Evolutionary conservation across 1,140 invertebrate genomes (phyloP).

Genomic region (Diorhabda carinulata): DNA sequence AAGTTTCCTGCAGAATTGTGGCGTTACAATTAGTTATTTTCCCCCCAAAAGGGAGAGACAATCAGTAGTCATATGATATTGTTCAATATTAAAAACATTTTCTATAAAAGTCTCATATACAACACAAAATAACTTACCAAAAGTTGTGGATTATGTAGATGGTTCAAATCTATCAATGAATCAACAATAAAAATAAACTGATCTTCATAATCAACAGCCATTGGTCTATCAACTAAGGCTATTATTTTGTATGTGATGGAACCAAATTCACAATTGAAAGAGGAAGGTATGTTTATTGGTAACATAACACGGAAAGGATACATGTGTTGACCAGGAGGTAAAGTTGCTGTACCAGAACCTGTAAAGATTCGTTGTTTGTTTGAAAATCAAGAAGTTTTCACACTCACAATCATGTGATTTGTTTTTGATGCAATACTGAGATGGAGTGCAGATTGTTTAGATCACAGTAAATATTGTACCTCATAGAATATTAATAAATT

Average conservation of each 20-base stretch:
- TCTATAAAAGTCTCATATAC: too few relatives aligned
- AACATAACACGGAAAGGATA: constrained; percentile 31
- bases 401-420: too few relatives aligned
- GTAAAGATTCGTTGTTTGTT: neutral
- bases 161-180: constrained; percentile 31
- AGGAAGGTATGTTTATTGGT: constrained; percentile 29
- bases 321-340: constrained; percentile 31
- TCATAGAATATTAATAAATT: too few relatives aligned
- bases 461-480: too few relatives aligned
- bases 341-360: constrained; percentile 25
- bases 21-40: too few relatives aligned
- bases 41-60: too few relatives aligned
- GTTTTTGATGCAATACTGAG: too few relatives aligned
- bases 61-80: too few relatives aligned
- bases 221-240: constrained; percentile 32
- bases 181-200: constrained; percentile 26
- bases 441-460: too few relatives aligned
- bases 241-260: constrained; percentile 28
- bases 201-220: constrained; percentile 34
- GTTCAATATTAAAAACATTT: too few relatives aligned
- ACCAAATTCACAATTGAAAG: constrained; percentile 30
- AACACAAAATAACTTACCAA: constrained; percentile 16
- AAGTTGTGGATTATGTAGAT: constrained; percentile 23
- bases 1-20: too few relatives aligned
- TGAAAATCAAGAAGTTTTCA: too few relatives aligned